Evolutionary conservation across 1,140 invertebrate species (phyloP), one percentile per base, ranked within the genome.

Genomic region (Bombus sibiricus): DNA sequence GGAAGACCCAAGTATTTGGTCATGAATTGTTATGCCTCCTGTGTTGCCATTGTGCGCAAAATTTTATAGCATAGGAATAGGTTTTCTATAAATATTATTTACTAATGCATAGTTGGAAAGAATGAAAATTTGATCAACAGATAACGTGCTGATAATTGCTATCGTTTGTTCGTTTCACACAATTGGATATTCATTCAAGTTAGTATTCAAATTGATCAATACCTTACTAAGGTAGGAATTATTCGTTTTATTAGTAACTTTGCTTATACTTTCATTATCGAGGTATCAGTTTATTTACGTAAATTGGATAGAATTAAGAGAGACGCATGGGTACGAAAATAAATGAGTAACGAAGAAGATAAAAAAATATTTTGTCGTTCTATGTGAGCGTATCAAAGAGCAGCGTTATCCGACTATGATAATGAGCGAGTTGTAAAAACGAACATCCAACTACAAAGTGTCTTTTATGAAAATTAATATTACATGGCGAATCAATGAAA

Each of bases 401-500:
- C 25, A n/a, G 8, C 43, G 62, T 37, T 37, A 12, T 5, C 22
- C 2, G 32, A 3, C 2, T 39, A 8, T 22, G 28, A 75, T 37
- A 68, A 8, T 39, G 28, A 37, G 8, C 9, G 41, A n/a, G 10
- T n/a, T 10, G 28, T 22, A 71, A 81, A 59, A 72, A 72, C 34
- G 41, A 18, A 18, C 32, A 32, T 53, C 32, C 13, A 53, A 53
- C 34, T 71, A 22, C 53, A 74, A 81, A 73, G 69, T 34, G n/a
- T 64, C 18, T 57, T 59, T 71, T 62, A 81, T 86, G 80, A 86
- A 86, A 86, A 69, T 86, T 62, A 64, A 81, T 75, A 73, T 32
- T 32, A 53, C 18, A 32, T 39, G 32, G 5, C 22, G 15, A 25
- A 39, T 85, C 32, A 18, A 79, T 59, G 41, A 13, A 85, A 85